phyloP scores from a whole-genome alignment of 2,888 invertebrate genomes.

The Ashinkailepas kermadecensis region DNA sequence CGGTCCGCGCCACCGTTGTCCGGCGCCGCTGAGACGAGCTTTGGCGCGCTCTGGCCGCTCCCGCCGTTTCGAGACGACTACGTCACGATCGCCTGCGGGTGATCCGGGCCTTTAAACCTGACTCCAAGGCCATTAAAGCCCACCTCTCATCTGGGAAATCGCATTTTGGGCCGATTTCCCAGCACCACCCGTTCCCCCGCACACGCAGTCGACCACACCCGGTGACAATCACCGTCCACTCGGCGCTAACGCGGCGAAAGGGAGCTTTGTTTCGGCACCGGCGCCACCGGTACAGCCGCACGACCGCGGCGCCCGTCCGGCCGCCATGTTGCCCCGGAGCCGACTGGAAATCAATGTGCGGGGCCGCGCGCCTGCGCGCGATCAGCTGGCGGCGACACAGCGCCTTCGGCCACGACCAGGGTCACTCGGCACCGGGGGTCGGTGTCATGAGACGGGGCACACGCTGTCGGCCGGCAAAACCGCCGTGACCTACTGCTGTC shows the following conservation, averaged over 20 bases:
- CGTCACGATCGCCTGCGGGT: constrained; percentile 8
- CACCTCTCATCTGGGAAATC: neutral
- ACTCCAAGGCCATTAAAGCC: constrained; percentile 14
- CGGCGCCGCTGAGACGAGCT: neutral
- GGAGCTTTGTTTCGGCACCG: neutral
- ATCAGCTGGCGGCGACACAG: too few relatives aligned
- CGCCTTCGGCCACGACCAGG: too few relatives aligned
- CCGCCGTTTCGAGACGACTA: neutral
- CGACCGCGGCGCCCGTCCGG: neutral
- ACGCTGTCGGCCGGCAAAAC: too few relatives aligned
- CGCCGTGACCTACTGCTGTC: too few relatives aligned
- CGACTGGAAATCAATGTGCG: neutral
- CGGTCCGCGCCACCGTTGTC: too few relatives aligned
- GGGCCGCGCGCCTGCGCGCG: neutral
- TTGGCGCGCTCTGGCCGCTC: neutral
- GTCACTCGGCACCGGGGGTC: too few relatives aligned
- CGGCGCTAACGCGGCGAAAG: too few relatives aligned
- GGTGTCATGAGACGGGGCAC: too few relatives aligned
- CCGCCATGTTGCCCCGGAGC: neutral
- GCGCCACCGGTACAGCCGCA: too few relatives aligned
- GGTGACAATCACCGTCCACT: too few relatives aligned
- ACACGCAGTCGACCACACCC: too few relatives aligned
- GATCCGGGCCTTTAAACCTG: constrained; percentile 14
- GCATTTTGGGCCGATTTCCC: neutral
- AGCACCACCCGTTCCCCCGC: neutral